Conservation (phyloP, 2,113 vertebrate species). For the Microtus oregoni region DNA sequence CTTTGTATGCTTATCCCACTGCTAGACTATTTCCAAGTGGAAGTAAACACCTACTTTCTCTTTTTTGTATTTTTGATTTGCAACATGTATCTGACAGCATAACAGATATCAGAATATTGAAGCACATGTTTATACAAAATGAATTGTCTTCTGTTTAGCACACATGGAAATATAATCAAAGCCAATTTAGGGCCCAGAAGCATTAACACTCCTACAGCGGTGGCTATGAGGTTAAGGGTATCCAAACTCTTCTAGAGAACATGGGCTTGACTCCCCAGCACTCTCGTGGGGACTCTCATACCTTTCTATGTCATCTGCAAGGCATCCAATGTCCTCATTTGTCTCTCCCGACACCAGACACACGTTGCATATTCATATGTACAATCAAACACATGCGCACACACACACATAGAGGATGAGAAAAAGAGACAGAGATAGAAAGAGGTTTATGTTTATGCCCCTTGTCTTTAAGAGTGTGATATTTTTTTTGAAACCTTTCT, state of each 20-base stretch:
- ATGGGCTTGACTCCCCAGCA: background rate
- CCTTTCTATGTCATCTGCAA: background rate
- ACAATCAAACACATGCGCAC: background rate
- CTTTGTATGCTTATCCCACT: background rate
- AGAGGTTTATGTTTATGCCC: background rate
- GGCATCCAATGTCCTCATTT: background rate
- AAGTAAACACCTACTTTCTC: background rate
- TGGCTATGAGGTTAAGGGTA: background rate
- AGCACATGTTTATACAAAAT: background rate
- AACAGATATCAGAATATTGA: background rate
- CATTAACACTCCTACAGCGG: background rate
- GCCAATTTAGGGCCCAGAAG: background rate
- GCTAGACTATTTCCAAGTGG: background rate
- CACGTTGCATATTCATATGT: background rate
- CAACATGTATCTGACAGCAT: background rate
- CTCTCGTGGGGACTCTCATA: too few species aligned
- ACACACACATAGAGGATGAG: background rate
- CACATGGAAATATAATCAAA: background rate
- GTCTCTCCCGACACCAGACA: background rate
- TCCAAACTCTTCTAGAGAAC: too few species aligned
- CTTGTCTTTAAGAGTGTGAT: background rate
- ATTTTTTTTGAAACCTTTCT: background rate
- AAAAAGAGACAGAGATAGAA: background rate
- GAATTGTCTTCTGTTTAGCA: background rate
- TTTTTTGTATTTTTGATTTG: background rate